These are phyloP conservation scores for Sceliomorpha sp. DNA, from an alignment of 2,888 invertebrate species.

Conservation along the genomic window DNA sequence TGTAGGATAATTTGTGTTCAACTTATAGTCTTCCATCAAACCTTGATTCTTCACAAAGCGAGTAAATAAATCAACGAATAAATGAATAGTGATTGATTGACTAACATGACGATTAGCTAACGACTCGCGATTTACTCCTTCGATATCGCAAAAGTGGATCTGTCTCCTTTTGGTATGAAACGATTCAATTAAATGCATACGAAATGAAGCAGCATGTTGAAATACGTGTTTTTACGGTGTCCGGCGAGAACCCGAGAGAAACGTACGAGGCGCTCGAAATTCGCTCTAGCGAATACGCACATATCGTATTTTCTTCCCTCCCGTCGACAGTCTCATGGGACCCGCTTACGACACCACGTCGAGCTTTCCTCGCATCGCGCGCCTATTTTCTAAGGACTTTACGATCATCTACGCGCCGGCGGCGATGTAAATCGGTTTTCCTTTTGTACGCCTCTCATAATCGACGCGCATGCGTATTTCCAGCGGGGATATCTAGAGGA, in stretches of 20 bases:
- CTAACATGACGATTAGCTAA: not conserved
- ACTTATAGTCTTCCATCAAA: no score
- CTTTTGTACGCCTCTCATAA: constrained; percentile 8
- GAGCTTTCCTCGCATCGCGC: not conserved
- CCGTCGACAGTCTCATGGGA: not conserved
- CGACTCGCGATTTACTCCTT: no score
- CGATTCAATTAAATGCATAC: no score
- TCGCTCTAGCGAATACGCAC: no score
- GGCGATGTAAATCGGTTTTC: constrained; percentile 3
- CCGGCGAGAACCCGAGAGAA: not conserved
- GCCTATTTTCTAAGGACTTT: not conserved
- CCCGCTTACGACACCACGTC: not conserved
- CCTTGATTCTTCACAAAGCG: no score
- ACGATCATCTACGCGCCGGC: not conserved
- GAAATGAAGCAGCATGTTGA: no score
- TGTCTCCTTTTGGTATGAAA: no score
- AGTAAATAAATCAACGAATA: no score
- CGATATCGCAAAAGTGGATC: no score
- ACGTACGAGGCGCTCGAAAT: not conserved
- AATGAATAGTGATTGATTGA: no score
- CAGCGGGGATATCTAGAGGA: constrained; percentile 21
- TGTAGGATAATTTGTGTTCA: no score
- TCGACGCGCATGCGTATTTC: constrained; percentile 40
- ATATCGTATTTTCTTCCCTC: not conserved
- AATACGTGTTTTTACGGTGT: not conserved